Base-by-base conservation (phyloP, 1,140 invertebrate species). In the Radopholus similis region DNA sequence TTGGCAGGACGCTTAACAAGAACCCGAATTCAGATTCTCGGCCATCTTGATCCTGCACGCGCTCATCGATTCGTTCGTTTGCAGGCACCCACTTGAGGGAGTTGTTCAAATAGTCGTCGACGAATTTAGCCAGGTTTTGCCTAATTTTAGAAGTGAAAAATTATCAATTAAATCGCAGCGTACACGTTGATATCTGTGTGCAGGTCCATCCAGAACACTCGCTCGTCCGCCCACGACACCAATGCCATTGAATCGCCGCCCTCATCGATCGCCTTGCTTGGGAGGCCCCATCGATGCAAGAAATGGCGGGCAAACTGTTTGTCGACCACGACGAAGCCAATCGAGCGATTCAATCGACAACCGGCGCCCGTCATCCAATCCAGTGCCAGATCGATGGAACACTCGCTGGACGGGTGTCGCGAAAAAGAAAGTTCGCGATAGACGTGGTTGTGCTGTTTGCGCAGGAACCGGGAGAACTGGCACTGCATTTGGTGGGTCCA, bases 241-340 rank as follows among this genome's bases (percentile, higher is more conserved):
- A 62, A 28, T 18, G 38, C 21, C 26, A 62, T 13, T 18, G 8
- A 49, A 42, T 62, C 59, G 32, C 4, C 18, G 4, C 34, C 21
- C 11, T 51, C 8, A 6, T 8, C 11, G 15, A 23, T 23, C 2
- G 26, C 4, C 28, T 54, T 1, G 15, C n/a, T 15, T 13, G 13
- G 21, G 42, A 44, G 21, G 42, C 59, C 59, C 59, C 59, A 62
- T 28, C 47, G 40, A 34, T 30, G 42, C 21, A 62, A 42, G 49
- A 62, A 62, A 62, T 62, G 49, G 21, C 32, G 42, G 23, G 13
- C 38, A 62, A 28, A 49, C 21, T 28, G 42, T 62, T 62, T 62
- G 49, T 62, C 59, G 18, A 62, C 18, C 5, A 28, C 30, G 32
- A 62, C 23, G 47, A 62, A 62, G 8, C 59, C 59, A 21, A 62